These are phyloP conservation scores for Girardia tigrina DNA, from an alignment of 2,888 invertebrate genomes.

Conservation along the genomic window DNA sequence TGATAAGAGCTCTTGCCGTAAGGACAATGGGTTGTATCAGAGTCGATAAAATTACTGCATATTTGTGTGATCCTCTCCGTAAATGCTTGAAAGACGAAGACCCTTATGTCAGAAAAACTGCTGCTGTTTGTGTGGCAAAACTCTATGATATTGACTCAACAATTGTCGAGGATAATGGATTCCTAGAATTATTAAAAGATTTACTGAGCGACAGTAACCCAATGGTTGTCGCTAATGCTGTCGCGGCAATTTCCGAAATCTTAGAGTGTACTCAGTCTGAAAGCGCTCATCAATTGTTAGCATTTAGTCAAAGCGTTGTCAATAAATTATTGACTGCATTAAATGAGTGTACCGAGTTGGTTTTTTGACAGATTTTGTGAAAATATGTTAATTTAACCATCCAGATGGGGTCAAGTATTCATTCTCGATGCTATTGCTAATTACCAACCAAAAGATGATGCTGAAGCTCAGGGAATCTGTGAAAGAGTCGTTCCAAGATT, in stretches of 20 bases:
- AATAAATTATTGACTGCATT: conserved; percentile 92
- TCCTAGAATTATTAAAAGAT: conserved; percentile 87
- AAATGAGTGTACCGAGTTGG: conserved; percentile 84
- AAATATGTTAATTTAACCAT: background rate
- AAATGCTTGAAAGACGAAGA: conserved; percentile 56
- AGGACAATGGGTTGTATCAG: conserved; percentile 98
- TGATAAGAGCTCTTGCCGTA: conserved; percentile 91
- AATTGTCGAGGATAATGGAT: conserved; percentile 71
- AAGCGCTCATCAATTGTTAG: conserved; percentile 72
- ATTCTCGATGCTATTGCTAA: conserved; percentile 91
- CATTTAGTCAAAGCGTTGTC: conserved; percentile 89
- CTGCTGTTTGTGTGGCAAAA: conserved; percentile 96
- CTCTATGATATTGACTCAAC: conserved; percentile 79
- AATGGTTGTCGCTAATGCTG: conserved; percentile 98
- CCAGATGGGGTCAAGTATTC: conserved; percentile 65
- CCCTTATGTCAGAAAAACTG: conserved; percentile 67
- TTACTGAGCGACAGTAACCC: conserved; percentile 95
- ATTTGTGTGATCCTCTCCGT: conserved; percentile 86
- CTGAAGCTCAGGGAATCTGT: conserved; percentile 94
- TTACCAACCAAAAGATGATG: conserved; percentile 85
- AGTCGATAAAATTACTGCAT: conserved; percentile 98
- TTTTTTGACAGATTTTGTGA: conserved; percentile 7
- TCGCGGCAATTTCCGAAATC: conserved; percentile 95
- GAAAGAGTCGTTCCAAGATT: conserved; percentile 83
- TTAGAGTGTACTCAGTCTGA: conserved; percentile 79